These are phyloP conservation scores for Platypus cylindrus DNA, from an alignment of 2,888 invertebrate genomes.

Conservation along the genomic window DNA sequence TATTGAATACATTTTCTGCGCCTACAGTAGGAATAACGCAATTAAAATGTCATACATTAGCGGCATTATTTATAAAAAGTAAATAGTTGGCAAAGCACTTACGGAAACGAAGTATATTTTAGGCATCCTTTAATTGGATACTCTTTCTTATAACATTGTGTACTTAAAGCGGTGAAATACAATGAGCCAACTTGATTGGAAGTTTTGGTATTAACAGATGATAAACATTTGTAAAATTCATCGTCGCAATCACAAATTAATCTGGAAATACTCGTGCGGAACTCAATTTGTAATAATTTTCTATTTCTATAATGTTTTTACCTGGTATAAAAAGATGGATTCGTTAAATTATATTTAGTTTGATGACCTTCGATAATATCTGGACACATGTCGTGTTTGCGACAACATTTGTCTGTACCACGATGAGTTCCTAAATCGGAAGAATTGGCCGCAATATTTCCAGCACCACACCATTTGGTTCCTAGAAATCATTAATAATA, in stretches of 20 bases:
- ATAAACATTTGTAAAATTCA: slow-evolving; percentile 40
- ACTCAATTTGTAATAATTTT: not conserved
- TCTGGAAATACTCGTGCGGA: slow-evolving; percentile 24
- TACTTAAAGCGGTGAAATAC: slow-evolving; percentile 44
- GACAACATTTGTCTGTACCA: slow-evolving; percentile 58
- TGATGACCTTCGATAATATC: slow-evolving; percentile 38
- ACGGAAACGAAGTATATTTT: slow-evolving; percentile 31
- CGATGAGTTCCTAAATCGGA: slow-evolving; percentile 51
- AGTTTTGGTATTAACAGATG: slow-evolving; percentile 27
- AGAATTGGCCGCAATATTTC: slow-evolving; percentile 47
- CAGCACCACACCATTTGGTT: slow-evolving; percentile 73
- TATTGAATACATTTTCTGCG: slow-evolving; percentile 37
- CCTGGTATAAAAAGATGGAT: slow-evolving; percentile 28
- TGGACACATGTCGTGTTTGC: slow-evolving; percentile 59
- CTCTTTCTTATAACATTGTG: slow-evolving; percentile 47
- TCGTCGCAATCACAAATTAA: slow-evolving; percentile 43
- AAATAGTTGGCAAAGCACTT: slow-evolving; percentile 33
- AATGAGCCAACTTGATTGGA: slow-evolving; percentile 38
- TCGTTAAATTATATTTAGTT: slow-evolving; percentile 27
- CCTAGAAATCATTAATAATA: slow-evolving; percentile 34
- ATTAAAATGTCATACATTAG: not conserved
- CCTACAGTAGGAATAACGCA: slow-evolving; percentile 11
- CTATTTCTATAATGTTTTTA: slow-evolving; percentile 9
- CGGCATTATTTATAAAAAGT: slow-evolving; percentile 8
- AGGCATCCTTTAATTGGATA: slow-evolving; percentile 42